Evolutionary conservation across 92 coral and sea anemone species (phyloP).

Genomic region (Umimayanthus kanabou): DNA sequence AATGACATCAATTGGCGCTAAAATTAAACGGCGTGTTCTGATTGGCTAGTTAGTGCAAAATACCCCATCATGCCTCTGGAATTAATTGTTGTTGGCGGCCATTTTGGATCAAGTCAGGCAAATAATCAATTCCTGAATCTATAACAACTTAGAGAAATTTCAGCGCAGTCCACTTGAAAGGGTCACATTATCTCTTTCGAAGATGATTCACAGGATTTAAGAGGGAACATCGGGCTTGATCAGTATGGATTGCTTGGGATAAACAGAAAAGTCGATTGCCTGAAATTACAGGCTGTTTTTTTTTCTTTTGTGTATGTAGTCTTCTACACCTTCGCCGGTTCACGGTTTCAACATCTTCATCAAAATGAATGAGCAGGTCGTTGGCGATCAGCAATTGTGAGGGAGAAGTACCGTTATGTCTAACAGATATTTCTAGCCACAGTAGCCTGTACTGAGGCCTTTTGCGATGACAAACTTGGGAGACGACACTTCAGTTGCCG

Average conservation of each 20-base stretch:
- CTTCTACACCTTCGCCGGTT: slow-evolving; percentile 11
- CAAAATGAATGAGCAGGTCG: slow-evolving; percentile 62
- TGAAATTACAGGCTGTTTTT: slow-evolving; percentile 9
- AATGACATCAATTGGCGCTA: slow-evolving; percentile 32
- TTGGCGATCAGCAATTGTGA: slow-evolving; percentile 44
- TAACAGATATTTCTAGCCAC: not conserved
- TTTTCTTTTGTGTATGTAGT: not conserved
- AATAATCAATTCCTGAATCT: slow-evolving; percentile 57
- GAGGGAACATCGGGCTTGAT: not conserved
- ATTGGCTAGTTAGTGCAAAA: slow-evolving; percentile 53
- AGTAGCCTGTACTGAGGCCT: slow-evolving; percentile 10
- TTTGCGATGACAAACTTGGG: slow-evolving; percentile 58
- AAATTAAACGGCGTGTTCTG: slow-evolving; percentile 44
- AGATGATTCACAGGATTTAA: slow-evolving; percentile 10
- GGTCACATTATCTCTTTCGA: slow-evolving; percentile 8
- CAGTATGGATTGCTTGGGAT: slow-evolving; percentile 27
- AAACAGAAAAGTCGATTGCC: slow-evolving; percentile 3
- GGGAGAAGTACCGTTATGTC: slow-evolving; percentile 32
- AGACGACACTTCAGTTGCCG: slow-evolving; percentile 95
- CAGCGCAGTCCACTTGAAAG: slow-evolving; percentile 9
- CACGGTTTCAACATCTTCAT: not conserved
- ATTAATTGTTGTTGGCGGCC: slow-evolving; percentile 83
- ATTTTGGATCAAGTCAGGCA: slow-evolving; percentile 72
- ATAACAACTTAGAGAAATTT: slow-evolving; percentile 37
- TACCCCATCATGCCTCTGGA: slow-evolving; percentile 55